Evolutionary conservation across 1,140 invertebrate species (phyloP).

Genomic region (Arctopsyche grandis): DNA sequence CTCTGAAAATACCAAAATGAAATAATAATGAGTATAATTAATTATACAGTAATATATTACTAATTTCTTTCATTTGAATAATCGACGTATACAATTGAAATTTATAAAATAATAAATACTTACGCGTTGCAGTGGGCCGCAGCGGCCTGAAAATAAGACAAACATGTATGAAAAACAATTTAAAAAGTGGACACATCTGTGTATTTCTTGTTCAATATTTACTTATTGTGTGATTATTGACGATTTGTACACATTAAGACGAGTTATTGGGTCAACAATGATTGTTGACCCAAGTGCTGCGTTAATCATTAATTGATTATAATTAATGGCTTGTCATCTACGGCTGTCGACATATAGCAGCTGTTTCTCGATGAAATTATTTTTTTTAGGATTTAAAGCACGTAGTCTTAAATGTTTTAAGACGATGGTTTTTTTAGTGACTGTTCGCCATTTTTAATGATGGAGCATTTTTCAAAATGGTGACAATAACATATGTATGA

Average conservation of each 20-base stretch:
- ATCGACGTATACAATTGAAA: neutral
- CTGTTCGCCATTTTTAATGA: too few species aligned
- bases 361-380: neutral
- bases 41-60: neutral
- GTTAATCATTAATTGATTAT: constrained; percentile 23
- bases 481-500: too few species aligned
- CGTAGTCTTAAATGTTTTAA: too few species aligned
- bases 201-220: neutral
- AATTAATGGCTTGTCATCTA: neutral
- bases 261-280: neutral
- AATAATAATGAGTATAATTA: neutral
- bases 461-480: too few species aligned
- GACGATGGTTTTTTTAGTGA: too few species aligned
- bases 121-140: neutral
- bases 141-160: constrained; percentile 45
- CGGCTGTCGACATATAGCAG: neutral
- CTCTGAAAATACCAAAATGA: constrained; percentile 22
- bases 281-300: constrained; percentile 19
- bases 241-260: neutral
- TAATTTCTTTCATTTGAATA: neutral
- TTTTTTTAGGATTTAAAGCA: too few species aligned
- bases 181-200: neutral
- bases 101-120: constrained; percentile 16
- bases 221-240: neutral
- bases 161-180: constrained; percentile 15